Percentiles rank a stretch among this genome's conserved stretches.
These are phyloP conservation scores for Danio choprae DNA, from an alignment of 2,797 vertebrate genomes.

Conservation along the genomic window DNA sequence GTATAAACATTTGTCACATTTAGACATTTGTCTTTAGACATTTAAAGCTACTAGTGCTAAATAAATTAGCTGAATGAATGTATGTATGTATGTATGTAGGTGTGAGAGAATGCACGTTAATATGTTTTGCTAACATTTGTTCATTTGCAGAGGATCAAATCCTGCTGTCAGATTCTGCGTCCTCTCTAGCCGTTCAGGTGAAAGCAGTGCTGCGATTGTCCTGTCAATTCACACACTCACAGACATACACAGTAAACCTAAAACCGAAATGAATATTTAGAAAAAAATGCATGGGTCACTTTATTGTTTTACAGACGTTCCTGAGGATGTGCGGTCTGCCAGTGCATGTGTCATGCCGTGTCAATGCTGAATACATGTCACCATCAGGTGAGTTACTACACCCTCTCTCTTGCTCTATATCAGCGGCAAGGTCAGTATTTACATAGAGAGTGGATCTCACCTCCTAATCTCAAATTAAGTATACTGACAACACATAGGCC, in stretches of 20 bases:
- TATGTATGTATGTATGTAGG: too few relatives aligned
- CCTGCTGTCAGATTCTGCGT: constrained; percentile 95
- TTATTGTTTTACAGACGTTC: constrained; percentile 81
- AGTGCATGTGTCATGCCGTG: constrained; percentile 86
- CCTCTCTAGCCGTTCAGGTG: constrained; percentile 97
- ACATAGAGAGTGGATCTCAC: too few relatives aligned
- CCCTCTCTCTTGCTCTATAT: too few relatives aligned
- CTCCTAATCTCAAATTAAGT: too few relatives aligned
- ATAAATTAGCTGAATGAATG: too few relatives aligned
- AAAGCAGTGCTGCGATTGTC: constrained; percentile 51
- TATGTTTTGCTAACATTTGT: constrained; percentile 48
- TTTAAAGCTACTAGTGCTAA: too few relatives aligned
- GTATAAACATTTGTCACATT: too few relatives aligned
- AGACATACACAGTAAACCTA: background rate
- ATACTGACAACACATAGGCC: too few relatives aligned
- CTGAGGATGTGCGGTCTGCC: constrained; percentile 95
- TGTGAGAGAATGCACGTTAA: background rate
- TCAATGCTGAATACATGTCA: constrained; percentile 97
- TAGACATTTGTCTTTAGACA: too few relatives aligned
- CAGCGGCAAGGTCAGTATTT: too few relatives aligned
- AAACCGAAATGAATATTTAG: background rate
- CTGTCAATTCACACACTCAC: background rate
- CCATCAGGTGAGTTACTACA: constrained; percentile 88
- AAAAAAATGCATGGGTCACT: background rate
- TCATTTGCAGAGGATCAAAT: constrained; percentile 91